Percentiles rank a stretch among this genome's conserved stretches.
Conservation (phyloP, 2,797 vertebrate genomes). For the Cebuella pygmaea region DNA sequence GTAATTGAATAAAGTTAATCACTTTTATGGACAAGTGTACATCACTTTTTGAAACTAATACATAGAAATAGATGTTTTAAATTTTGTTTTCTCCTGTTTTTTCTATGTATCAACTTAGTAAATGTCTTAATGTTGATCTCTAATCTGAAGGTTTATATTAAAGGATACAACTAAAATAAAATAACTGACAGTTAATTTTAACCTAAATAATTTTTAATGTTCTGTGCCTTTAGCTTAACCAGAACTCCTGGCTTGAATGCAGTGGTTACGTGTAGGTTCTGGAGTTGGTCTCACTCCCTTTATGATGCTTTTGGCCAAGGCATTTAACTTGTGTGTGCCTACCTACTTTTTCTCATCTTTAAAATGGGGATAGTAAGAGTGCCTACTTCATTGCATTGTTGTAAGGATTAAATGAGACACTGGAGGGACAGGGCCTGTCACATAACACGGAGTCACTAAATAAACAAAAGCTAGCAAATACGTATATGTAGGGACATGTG, state of each 20-base stretch:
- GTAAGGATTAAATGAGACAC: background rate
- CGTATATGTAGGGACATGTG: rapidly evolving
- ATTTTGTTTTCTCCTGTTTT: background rate
- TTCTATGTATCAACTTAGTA: background rate
- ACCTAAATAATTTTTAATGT: background rate
- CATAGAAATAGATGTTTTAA: background rate
- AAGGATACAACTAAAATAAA: background rate
- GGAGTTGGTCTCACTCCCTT: background rate
- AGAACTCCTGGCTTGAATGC: background rate
- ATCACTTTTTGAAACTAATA: background rate
- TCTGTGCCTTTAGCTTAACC: background rate
- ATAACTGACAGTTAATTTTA: background rate
- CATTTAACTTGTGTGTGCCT: background rate
- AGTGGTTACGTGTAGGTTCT: background rate
- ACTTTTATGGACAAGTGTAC: background rate
- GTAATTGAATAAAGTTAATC: background rate
- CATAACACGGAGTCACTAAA: background rate
- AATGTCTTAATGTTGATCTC: background rate
- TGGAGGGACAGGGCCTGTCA: background rate
- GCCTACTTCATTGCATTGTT: background rate
- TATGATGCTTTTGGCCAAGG: background rate
- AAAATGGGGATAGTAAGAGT: background rate
- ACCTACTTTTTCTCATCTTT: background rate
- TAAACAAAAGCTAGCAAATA: background rate
- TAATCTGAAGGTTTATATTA: background rate